Evolutionary conservation across 2,113 vertebrate species (phyloP), one percentile per base, ranked within the genome.

Genomic region (Chloropsis cyanopogon): DNA sequence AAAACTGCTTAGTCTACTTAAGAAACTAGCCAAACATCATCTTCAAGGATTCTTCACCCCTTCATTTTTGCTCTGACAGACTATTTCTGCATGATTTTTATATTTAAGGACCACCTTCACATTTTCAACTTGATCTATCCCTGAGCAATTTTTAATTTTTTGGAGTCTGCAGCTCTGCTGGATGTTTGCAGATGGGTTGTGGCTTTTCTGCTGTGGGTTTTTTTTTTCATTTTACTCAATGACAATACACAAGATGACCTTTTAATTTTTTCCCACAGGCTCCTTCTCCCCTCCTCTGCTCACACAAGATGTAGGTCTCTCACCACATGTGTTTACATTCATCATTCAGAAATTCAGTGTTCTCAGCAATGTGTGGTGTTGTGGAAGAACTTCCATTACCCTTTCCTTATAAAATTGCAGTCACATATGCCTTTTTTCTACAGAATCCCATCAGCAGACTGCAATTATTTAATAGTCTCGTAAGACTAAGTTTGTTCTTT

Each of bases 251-350:
- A 61, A 46, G 26, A 41, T 4, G 7, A 44, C 16, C 46, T 77
- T 76, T 26, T 44, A 3, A 60, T 31, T 12, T 50, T 18, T 35
- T 64, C 33, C 56, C 1, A 0, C 0, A 0, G 20, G 12, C 15
- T 61, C 11, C 4, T 16, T 29, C n/a, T 61, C 31, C 31, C 18
- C 19, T 65, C 11, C 10, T 42, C 46, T 35, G 14, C 39, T 50
- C 46, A 50, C 12, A 17, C 7, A 80, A 53, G 10, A 66, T 14
- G 16, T 49, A 66, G 17, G 16, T 49, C 21, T 47, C 52, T 56
- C 54, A 41, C 44, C 44, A 39, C 9, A 13, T 1, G 2, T n/a
- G 23, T 42, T 76, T 50, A 52, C 39, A 41, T 10, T 13, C 5
- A 19, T 26, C 31, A 25, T 26, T n/a, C 12, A 22, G 46, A 61